Evolutionary conservation across 37 sponge, comb jelly and placozoan species (phyloP), one percentile per base, ranked within the genome.

Genomic region (Halichondria panicea): DNA sequence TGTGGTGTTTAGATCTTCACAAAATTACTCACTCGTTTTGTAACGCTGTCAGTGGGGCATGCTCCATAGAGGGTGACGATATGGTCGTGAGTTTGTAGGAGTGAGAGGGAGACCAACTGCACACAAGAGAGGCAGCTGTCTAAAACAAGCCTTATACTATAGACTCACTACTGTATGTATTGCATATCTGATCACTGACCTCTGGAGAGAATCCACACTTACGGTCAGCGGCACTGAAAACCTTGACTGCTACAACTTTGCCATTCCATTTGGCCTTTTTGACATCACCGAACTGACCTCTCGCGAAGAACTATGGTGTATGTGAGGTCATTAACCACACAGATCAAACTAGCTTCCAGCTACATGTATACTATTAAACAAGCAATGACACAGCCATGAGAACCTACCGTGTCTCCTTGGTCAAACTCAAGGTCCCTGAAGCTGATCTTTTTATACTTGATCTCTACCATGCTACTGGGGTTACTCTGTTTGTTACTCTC

Each of bases 191-290:
- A 19, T 18, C 12, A 50, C 12, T 50, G 53, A 91, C 91, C 91
- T 91, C 91, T 28, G 85, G 77, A 8, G 55, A 50, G 55, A 85
- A 84, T 19, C 86, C 86, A n/a, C 76, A 66, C 52, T 81, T 91
- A 38, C 75, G 69, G 27, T 91, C 91, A 24, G 72, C 73, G 15
- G 78, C 62, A 21, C 25, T 46, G 52, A 91, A 91, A 43, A 24
- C 58, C 79, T 91, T 91, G 18, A 91, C 86, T 35, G 91, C 91
- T n/a, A 91, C 91, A 11, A 41, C 43, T 12, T 74, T 54, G 13
- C 39, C 75, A 28, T 85, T 79, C 77, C 77, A 85, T 22, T 33
- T 70, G 0, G 91, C 91, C 32, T 68, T 81, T 15, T 72, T 72
- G 28, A 91, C 86, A 37, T 67, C 77, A 8, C 86, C 91, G 65